Percentiles rank a stretch among this genome's conserved stretches.
Evolutionary conservation across 2,888 invertebrate species (phyloP).

Genomic region (Encarsia formosa): DNA sequence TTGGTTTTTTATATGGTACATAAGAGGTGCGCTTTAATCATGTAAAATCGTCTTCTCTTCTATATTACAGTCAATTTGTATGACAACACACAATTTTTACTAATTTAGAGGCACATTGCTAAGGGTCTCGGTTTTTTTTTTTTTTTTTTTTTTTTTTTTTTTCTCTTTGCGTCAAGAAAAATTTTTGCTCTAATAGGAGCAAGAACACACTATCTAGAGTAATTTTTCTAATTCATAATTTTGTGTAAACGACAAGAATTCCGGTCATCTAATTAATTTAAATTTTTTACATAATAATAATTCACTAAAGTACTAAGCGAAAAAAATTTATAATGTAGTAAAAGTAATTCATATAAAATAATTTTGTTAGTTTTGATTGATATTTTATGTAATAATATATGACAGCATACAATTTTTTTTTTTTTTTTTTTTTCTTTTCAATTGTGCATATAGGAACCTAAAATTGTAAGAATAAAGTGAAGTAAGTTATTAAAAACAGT

Average conservation of each 20-base stretch:
- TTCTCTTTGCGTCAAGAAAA: slow-evolving; percentile 18
- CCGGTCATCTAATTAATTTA: too few relatives aligned
- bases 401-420: too few relatives aligned
- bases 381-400: too few relatives aligned
- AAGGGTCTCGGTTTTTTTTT: slow-evolving; percentile 47
- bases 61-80: slow-evolving; percentile 22
- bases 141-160: slow-evolving; percentile 2
- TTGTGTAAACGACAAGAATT: slow-evolving; percentile 24
- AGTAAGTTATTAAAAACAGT: slow-evolving; percentile 24
- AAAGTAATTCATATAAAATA: too few relatives aligned
- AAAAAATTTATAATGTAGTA: too few relatives aligned
- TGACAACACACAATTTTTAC: slow-evolving; percentile 40
- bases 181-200: slow-evolving; percentile 43
- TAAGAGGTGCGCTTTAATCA: too few relatives aligned
- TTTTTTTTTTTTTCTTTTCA: slow-evolving; percentile 10
- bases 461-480: slow-evolving; percentile 18
- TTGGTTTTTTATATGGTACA: too few relatives aligned
- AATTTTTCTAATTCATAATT: slow-evolving; percentile 13
- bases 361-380: too few relatives aligned
- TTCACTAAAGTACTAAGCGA: too few relatives aligned
- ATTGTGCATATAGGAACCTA: slow-evolving; percentile 23
- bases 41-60: too few relatives aligned
- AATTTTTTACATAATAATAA: too few relatives aligned
- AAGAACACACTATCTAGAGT: slow-evolving; percentile 35
- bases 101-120: slow-evolving; percentile 51